These are phyloP conservation scores for Syngnathus floridae DNA, from an alignment of 2,113 vertebrate genomes.

Conservation along the genomic window DNA sequence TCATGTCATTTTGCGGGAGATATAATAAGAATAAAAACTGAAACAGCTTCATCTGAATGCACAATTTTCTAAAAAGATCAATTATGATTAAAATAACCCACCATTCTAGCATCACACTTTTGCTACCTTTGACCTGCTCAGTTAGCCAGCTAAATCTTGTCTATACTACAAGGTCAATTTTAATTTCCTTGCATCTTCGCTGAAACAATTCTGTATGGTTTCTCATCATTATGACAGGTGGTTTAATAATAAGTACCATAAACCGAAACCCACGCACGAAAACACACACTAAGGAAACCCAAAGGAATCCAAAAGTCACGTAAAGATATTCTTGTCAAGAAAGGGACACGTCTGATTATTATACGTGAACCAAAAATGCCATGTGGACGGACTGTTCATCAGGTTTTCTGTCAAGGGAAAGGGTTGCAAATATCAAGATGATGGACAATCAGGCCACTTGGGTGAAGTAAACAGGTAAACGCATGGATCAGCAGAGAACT, in stretches of 20 bases:
- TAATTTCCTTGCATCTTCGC: too few species aligned
- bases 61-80: background rate
- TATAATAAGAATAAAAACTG: background rate
- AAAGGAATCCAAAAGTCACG: background rate
- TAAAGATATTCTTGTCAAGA: background rate
- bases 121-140: background rate
- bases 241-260: background rate
- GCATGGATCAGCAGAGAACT: conserved; percentile 1
- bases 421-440: background rate
- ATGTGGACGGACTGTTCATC: background rate
- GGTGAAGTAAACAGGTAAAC: conserved; percentile 21
- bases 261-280: background rate
- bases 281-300: background rate
- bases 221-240: too few species aligned
- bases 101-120: background rate
- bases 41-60: background rate
- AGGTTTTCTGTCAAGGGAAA: background rate
- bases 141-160: too few species aligned
- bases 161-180: too few species aligned
- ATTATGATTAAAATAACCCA: background rate
- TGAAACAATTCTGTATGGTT: too few species aligned
- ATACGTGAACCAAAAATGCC: background rate
- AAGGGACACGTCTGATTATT: too few species aligned
- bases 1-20: background rate
- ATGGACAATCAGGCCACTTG: conserved; percentile 1